phyloP scores from a whole-genome alignment of 2,797 vertebrate genomes.

The Hylomyscus alleni region DNA sequence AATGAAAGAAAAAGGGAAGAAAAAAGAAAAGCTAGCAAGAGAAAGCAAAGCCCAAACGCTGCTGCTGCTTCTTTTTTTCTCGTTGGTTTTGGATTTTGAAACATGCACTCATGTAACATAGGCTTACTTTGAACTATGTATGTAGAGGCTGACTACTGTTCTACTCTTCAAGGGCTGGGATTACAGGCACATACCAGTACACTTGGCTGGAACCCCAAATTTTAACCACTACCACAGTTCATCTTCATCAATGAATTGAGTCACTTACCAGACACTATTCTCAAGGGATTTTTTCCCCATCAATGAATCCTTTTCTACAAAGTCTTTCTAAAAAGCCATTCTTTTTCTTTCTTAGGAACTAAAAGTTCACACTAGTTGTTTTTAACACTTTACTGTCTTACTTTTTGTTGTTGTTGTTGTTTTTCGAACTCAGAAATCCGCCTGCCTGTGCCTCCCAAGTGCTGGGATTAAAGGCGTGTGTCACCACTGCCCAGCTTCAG shows the following conservation, averaged over 20 bases:
- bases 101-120: not conserved
- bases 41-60: conserved; percentile 30
- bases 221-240: conserved; percentile 54
- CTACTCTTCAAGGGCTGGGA: not conserved
- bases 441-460: too few species aligned
- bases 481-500: not conserved
- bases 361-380: conserved; percentile 1
- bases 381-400: conserved; percentile 19
- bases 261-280: conserved; percentile 26
- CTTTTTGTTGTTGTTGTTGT: too few species aligned
- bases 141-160: not conserved
- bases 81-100: not conserved
- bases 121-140: not conserved
- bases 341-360: conserved; percentile 20
- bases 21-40: conserved; percentile 7
- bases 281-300: conserved; percentile 1
- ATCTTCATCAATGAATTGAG: conserved; percentile 34
- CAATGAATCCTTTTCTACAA: conserved; percentile 17
- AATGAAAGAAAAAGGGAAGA: not conserved
- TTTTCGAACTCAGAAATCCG: too few species aligned
- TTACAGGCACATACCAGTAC: not conserved
- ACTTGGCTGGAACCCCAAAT: not conserved
- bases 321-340: not conserved
- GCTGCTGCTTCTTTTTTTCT: too few species aligned
- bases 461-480: too few species aligned